A percentile compares a stretch with the other conserved stretches of the same genome.
Evolutionary conservation across 2,113 vertebrate species (phyloP).

Genomic region (Tor tambroides): DNA sequence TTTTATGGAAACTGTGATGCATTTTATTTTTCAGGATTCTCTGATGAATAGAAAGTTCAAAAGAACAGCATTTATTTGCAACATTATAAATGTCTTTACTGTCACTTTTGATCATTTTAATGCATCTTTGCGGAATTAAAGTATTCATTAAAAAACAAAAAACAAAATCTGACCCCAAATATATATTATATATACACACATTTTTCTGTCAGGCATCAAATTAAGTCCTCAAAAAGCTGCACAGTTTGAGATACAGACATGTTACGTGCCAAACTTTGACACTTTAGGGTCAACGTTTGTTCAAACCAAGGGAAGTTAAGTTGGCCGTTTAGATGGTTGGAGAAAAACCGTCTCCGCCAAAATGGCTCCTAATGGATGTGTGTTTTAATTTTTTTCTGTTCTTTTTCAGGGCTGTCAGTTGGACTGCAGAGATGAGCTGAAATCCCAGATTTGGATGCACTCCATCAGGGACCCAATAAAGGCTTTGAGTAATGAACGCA

Average conservation of each 20-base stretch:
- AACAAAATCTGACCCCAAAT: too few relatives aligned
- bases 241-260: neutral
- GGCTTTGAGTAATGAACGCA: constrained; percentile 46
- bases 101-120: neutral
- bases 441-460: constrained; percentile 47
- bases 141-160: too few relatives aligned
- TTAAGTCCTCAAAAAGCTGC: neutral
- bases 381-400: neutral
- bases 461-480: constrained; percentile 54
- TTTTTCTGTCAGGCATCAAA: too few relatives aligned
- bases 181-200: too few relatives aligned
- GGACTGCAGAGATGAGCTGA: constrained; percentile 19
- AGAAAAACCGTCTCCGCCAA: neutral
- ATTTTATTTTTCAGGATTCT: too few relatives aligned
- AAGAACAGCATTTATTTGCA: too few relatives aligned
- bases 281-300: neutral
- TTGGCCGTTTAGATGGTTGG: neutral
- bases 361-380: neutral
- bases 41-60: too few relatives aligned
- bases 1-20: too few relatives aligned
- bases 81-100: neutral
- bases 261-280: neutral
- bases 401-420: constrained; percentile 38
- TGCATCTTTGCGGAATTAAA: too few relatives aligned
- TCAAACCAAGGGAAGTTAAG: neutral